A percentile compares a stretch with the other conserved stretches of the same genome.
phyloP scores from a whole-genome alignment of 2,888 invertebrate species.

The Eledona agricola region DNA sequence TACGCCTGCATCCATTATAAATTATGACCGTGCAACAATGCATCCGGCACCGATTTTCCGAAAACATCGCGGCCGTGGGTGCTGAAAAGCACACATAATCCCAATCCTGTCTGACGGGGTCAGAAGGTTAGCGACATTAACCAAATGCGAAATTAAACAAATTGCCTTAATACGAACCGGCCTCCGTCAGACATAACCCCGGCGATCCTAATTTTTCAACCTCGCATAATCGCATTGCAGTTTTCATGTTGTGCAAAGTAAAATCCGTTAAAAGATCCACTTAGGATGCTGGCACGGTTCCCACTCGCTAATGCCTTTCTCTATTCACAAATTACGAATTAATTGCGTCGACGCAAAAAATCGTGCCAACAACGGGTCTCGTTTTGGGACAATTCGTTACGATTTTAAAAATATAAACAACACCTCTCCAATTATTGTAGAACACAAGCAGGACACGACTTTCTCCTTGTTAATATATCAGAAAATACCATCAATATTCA shows the following conservation, averaged over 20 bases:
- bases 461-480: slow-evolving; percentile 8
- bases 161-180: not conserved
- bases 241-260: slow-evolving; percentile 19
- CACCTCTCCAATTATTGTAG: slow-evolving; percentile 2
- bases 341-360: slow-evolving; percentile 9
- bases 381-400: too few relatives aligned
- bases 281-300: slow-evolving; percentile 26
- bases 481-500: slow-evolving; percentile 22
- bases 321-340: slow-evolving; percentile 21
- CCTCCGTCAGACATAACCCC: not conserved
- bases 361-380: slow-evolving; percentile 2
- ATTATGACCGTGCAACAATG: too few relatives aligned
- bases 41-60: too few relatives aligned
- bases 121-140: slow-evolving; percentile 9
- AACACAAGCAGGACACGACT: slow-evolving; percentile 3
- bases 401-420: too few relatives aligned
- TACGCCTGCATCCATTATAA: too few relatives aligned
- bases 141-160: not conserved
- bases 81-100: slow-evolving; percentile 9
- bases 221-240: slow-evolving; percentile 1
- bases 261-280: slow-evolving; percentile 29
- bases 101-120: slow-evolving; percentile 3
- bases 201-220: slow-evolving; percentile 2
- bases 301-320: slow-evolving; percentile 23
- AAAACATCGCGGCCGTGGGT: slow-evolving; percentile 2